Evolutionary conservation across 2,888 invertebrate species (phyloP), one percentile per base, ranked within the genome.

Genomic region (Parnassius orleans): DNA sequence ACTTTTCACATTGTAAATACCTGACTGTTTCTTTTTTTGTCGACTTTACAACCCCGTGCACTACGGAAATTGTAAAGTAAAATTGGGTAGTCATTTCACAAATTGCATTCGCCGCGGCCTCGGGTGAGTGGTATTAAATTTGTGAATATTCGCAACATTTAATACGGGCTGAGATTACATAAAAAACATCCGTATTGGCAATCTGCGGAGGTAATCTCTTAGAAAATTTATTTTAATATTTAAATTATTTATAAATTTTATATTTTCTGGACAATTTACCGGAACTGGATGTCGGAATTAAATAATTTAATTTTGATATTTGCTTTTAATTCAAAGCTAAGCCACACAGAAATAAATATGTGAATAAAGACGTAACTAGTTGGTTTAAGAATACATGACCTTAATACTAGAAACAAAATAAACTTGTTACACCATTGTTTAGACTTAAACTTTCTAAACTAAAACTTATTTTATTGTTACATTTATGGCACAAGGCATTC

Each of bases 61-160:
- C 47, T 41, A 46, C 66, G 70, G 68, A 69, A 69, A 70, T 69
- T 61, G 70, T 68, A 65, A 63, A 61, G 66, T 65, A 61, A 68
- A 72, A 73, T 73, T 69, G 69, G 72, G 69, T 66, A 72, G 70
- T 72, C 69, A 73, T 73, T 75, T 71, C 63, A 66, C 54, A 72
- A 75, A 74, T 74, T 70, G 70, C 71, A 71, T 72, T 71, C 67
- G 68, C 62, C 67, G 15, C 41, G 53, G 53, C 71, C 60, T 14
- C 65, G 48, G 58, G 66, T 60, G 60, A 48, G 55, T 62, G 69
- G 64, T 72, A 73, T 74, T 74, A 72, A 73, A 74, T 72, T 71
- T 74, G 67, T 68, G 69, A 72, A 71, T 72, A 68, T 69, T 68
- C 63, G 63, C 41, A 61, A 64, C 61, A 65, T 67, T 68, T 63